These are phyloP conservation scores for Andrena haemorrhoa DNA, from an alignment of 2,888 invertebrate species.

Conservation along the genomic window DNA sequence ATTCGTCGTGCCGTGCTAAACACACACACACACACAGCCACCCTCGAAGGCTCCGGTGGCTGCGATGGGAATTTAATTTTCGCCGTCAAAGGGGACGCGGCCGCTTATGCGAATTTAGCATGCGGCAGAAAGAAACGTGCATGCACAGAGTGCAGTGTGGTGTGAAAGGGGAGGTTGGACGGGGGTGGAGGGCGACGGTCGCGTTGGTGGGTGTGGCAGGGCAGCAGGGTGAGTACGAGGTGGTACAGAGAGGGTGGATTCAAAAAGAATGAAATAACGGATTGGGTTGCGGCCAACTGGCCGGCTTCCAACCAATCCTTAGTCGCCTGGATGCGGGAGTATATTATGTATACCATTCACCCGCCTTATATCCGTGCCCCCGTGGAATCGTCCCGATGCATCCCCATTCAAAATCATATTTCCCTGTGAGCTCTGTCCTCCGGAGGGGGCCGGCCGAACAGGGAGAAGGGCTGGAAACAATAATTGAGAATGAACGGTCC, in stretches of 20 bases:
- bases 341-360: slow-evolving; percentile 78
- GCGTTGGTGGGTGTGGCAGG: slow-evolving; percentile 64
- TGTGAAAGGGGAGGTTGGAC: slow-evolving; percentile 58
- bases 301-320: slow-evolving; percentile 84
- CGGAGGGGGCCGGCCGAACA: neutral
- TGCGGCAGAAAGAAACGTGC: slow-evolving; percentile 53
- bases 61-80: slow-evolving; percentile 62
- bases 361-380: slow-evolving; percentile 66
- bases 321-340: slow-evolving; percentile 77
- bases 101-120: slow-evolving; percentile 53
- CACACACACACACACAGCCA: slow-evolving; percentile 1
- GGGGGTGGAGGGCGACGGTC: slow-evolving; percentile 49
- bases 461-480: slow-evolving; percentile 24
- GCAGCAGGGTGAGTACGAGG: slow-evolving; percentile 71
- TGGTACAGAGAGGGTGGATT: slow-evolving; percentile 76
- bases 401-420: slow-evolving; percentile 80
- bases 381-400: slow-evolving; percentile 70
- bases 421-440: slow-evolving; percentile 47
- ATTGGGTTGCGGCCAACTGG: slow-evolving; percentile 84
- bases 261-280: slow-evolving; percentile 85
- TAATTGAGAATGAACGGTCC: slow-evolving; percentile 50
- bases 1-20: slow-evolving; percentile 17
- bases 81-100: slow-evolving; percentile 35
- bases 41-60: neutral
- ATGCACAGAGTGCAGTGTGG: slow-evolving; percentile 33